These are phyloP conservation scores for Distichodus sexfasciatus DNA, from an alignment of 2,797 vertebrate species.

Conservation along the genomic window DNA sequence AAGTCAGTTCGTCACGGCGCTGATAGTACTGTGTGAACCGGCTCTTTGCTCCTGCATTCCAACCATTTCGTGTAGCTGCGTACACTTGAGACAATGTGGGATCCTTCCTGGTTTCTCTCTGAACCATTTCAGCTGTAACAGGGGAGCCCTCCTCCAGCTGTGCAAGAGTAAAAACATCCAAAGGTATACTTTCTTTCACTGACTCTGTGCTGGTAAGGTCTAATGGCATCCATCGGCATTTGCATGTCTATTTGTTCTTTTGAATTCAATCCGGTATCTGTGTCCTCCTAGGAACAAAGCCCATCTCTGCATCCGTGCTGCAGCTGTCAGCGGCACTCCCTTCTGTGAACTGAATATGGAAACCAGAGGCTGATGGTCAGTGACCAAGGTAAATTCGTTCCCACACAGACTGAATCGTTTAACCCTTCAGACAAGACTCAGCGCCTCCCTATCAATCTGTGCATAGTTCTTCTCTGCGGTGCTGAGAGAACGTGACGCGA, in stretches of 20 bases:
- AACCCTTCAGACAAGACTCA: slow-evolving; percentile 4
- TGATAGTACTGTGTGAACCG: neutral
- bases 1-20: neutral
- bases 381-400: slow-evolving; percentile 12
- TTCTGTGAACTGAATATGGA: neutral
- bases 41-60: neutral
- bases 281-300: neutral
- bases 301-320: neutral
- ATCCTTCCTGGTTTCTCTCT: neutral
- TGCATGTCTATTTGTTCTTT: neutral
- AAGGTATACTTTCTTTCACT: too few species aligned
- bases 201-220: too few species aligned
- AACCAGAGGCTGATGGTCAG: neutral
- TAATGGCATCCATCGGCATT: neutral
- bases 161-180: too few species aligned
- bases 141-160: too few species aligned
- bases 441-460: neutral
- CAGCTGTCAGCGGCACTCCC: neutral
- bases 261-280: neutral
- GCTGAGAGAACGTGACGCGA: neutral
- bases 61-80: neutral
- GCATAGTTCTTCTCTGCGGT: neutral
- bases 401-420: slow-evolving; percentile 28
- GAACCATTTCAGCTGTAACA: too few species aligned
- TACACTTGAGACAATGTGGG: neutral